These are phyloP conservation scores for Morelia viridis DNA, from an alignment of 2,797 vertebrate species.

Conservation along the genomic window DNA sequence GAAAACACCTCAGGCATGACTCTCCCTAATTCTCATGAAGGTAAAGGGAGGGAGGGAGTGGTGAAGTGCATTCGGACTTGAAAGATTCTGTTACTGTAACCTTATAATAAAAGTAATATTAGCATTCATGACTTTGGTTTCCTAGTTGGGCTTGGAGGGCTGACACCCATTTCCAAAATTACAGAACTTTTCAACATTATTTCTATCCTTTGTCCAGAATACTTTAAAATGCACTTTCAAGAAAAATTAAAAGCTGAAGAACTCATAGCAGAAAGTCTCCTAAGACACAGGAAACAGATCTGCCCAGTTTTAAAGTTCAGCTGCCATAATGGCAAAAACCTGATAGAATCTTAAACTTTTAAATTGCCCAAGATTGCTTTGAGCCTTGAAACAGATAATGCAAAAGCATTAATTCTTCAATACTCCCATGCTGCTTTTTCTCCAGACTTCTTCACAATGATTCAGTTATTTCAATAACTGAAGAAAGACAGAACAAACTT, in stretches of 20 bases:
- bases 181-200: slow-evolving; percentile 30
- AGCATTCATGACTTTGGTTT: background rate
- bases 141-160: background rate
- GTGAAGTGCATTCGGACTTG: background rate
- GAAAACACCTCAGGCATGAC: background rate
- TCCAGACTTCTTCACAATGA: background rate
- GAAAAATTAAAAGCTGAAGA: slow-evolving; percentile 12
- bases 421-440: background rate
- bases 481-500: background rate
- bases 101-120: background rate
- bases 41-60: background rate
- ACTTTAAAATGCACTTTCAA: background rate
- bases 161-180: background rate
- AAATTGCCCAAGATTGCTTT: background rate
- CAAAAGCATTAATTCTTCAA: background rate
- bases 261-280: background rate
- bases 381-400: background rate
- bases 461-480: background rate
- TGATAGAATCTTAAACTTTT: background rate
- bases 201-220: slow-evolving; percentile 24
- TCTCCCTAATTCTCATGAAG: background rate
- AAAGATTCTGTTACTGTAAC: background rate
- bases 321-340: background rate
- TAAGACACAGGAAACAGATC: background rate
- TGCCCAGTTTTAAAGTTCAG: background rate